A percentile compares a stretch with the other conserved stretches of the same genome.
Evolutionary conservation across 2,888 invertebrate species (phyloP).

Genomic region (Agrochola litura): DNA sequence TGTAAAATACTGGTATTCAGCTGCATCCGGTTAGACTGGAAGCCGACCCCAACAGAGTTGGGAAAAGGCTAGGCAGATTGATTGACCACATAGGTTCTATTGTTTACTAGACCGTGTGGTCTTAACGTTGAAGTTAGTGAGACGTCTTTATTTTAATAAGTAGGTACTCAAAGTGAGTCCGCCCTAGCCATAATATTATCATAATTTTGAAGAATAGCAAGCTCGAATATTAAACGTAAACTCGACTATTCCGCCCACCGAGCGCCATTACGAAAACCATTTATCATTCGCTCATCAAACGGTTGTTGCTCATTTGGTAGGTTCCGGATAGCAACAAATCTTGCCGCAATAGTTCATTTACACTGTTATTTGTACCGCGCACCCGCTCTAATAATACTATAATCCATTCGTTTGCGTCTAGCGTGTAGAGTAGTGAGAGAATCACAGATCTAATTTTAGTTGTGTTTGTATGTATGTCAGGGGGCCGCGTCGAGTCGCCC

Average conservation of each 20-base stretch:
- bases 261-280: conserved; percentile 49
- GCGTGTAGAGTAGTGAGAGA: conserved; percentile 82
- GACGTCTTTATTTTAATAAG: too few relatives aligned
- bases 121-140: neutral
- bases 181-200: neutral
- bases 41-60: too few relatives aligned
- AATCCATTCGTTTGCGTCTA: conserved; percentile 84
- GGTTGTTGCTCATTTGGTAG: conserved; percentile 55
- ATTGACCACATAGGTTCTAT: neutral
- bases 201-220: conserved; percentile 28
- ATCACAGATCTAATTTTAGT: conserved; percentile 87
- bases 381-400: conserved; percentile 80
- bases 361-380: conserved; percentile 76
- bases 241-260: conserved; percentile 35
- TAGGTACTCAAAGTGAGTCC: neutral
- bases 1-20: too few relatives aligned
- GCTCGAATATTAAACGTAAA: conserved; percentile 18
- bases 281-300: conserved; percentile 64
- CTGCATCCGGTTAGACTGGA: too few relatives aligned
- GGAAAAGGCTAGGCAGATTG: too few relatives aligned
- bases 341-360: conserved; percentile 76
- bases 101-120: neutral
- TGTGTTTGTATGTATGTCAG: conserved; percentile 88
- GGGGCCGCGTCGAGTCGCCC: conserved; percentile 81
- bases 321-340: conserved; percentile 72